Percentiles rank a stretch among this genome's conserved stretches.
These are phyloP conservation scores for Diglossa cyanea DNA, from an alignment of 2,797 vertebrate genomes.

Conservation along the genomic window DNA sequence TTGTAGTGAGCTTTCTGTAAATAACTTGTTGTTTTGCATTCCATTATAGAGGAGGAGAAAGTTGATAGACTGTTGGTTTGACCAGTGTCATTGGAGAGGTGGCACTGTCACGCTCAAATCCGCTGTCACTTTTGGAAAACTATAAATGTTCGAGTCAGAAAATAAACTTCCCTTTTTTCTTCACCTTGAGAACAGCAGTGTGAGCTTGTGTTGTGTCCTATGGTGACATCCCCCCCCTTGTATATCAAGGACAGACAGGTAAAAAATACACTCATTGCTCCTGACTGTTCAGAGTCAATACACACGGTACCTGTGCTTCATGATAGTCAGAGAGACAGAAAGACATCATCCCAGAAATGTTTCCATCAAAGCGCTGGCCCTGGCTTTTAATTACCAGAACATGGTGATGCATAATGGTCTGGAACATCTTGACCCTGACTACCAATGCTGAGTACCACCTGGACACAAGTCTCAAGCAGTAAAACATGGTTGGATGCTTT, in stretches of 20 bases:
- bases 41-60: too few relatives aligned
- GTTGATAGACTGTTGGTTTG: too few relatives aligned
- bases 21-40: too few relatives aligned
- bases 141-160: too few relatives aligned
- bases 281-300: background rate
- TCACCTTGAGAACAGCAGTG: too few relatives aligned
- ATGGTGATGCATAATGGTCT: accelerated
- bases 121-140: too few relatives aligned
- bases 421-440: background rate
- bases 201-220: too few relatives aligned
- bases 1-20: too few relatives aligned
- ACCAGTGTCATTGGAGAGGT: too few relatives aligned
- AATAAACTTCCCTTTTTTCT: too few relatives aligned
- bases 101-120: too few relatives aligned
- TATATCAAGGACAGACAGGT: background rate
- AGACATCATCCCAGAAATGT: background rate
- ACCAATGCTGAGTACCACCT: background rate
- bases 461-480: background rate
- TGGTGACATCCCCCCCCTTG: too few relatives aligned
- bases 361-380: background rate
- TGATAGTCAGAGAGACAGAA: background rate
- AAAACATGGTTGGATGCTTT: background rate
- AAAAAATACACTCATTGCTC: background rate
- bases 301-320: background rate
- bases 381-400: background rate